Evolutionary conservation across 2,113 vertebrate species (phyloP), one percentile per base, ranked within the genome.

Genomic region (Numida meleagris): DNA sequence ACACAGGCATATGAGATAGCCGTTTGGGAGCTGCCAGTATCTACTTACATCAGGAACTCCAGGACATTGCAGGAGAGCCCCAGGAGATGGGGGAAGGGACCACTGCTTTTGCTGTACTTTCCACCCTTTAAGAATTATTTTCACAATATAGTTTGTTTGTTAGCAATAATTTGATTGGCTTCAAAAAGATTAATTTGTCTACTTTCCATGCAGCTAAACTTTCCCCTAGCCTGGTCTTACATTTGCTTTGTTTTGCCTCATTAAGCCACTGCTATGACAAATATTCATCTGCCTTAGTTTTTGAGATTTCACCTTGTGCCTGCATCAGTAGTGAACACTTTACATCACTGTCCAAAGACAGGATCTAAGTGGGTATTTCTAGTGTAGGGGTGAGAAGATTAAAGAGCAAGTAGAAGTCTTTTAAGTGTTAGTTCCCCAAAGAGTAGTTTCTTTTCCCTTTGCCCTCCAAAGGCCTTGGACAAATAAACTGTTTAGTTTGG

Each of bases 171-270:
- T 50, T 65, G 7, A 29, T 53, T 55, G 15, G 27, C 31, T 85
- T 91, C 46, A 27, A 59, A 78, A 46, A 83, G 24, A 63, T 89
- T 75, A 33, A 16, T 86, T 78, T 88, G 48, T 86, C 38, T 46
- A 0, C 48, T 89, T 95, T 91, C 62, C 71, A 79, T 59, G 15
- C 15, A 66, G 48, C 40, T 77, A 80, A 90, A 91, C 16, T 94
- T 95, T 94, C 95, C 82, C 88, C 88, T 88, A 79, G 72, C 62
- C 50, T 12, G 12, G 36, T 14, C 55, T 90, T 80, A 62, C 4
- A 12, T 67, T 59, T 14, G 14, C 12, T 83, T 25, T 27, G 42
- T 43, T 61, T 94, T 84, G 10, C 29, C 62, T 73, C 59, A 90
- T 73, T 27, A 73, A 91, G 27, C 16, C 67, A 45, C 9, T 87